Percentiles rank a stretch among this genome's conserved stretches.
Conservation (phyloP, 1,140 invertebrate genomes). For the Saccostrea cuccullata region DNA sequence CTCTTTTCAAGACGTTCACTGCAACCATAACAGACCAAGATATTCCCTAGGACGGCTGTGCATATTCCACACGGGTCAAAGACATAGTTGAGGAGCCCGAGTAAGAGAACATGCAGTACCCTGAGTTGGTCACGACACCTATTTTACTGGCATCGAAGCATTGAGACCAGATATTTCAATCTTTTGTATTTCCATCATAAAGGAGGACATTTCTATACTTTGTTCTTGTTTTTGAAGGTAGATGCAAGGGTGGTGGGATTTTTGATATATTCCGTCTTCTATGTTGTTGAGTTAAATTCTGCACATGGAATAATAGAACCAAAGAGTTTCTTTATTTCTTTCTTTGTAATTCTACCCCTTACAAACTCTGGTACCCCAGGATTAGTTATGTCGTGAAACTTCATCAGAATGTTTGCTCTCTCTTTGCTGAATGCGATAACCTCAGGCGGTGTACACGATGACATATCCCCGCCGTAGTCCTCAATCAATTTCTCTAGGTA, state of each 20-base stretch:
- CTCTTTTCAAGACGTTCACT: no score
- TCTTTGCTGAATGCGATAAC: background rate
- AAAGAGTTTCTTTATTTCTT: background rate
- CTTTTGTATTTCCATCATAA: background rate
- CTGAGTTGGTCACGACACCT: background rate
- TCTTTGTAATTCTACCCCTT: background rate
- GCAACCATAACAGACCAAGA: background rate
- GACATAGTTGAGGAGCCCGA: background rate
- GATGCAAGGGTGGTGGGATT: background rate
- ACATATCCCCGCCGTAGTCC: background rate
- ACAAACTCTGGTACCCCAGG: background rate
- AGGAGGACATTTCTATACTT: background rate
- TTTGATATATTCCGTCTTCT: no score
- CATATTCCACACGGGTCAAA: background rate
- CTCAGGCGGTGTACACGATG: background rate
- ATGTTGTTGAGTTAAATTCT: no score
- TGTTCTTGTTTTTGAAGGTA: background rate
- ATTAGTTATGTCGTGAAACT: background rate
- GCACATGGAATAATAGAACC: background rate
- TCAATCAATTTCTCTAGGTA: background rate
- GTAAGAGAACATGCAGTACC: background rate
- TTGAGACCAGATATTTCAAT: background rate
- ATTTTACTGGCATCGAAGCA: background rate
- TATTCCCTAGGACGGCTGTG: background rate
- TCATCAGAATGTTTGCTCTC: background rate